Evolutionary conservation across 2,888 invertebrate genomes (phyloP).

Genomic region (Drosophila infuscata): DNA sequence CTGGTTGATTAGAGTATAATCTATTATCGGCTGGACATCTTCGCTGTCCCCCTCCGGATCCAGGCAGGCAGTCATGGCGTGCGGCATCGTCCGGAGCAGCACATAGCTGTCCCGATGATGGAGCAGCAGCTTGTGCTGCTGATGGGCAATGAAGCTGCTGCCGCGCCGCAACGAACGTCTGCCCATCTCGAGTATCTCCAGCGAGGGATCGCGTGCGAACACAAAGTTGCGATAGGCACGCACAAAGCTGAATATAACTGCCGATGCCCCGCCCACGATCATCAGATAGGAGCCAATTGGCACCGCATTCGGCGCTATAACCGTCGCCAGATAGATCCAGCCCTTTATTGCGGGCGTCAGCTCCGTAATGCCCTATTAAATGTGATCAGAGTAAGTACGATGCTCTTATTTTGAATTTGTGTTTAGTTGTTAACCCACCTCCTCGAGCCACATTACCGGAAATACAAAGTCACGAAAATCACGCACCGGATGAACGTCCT

Average conservation of each 20-base stretch:
- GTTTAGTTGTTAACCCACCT: conserved; percentile 87
- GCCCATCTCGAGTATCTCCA: conserved; percentile 92
- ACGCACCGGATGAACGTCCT: conserved; percentile 89
- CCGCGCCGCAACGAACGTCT: conserved; percentile 90
- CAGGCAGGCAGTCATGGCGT: conserved; percentile 64
- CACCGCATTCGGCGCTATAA: conserved; percentile 90
- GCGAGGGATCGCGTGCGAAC: conserved; percentile 88
- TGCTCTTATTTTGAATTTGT: background rate
- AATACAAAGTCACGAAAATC: conserved; percentile 93
- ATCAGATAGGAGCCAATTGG: conserved; percentile 90
- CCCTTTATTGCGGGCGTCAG: conserved; percentile 91
- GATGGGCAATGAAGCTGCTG: conserved; percentile 84
- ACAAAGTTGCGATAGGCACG: conserved; percentile 91
- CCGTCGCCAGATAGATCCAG: conserved; percentile 93
- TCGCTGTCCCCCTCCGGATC: conserved; percentile 66
- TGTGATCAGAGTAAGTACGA: background rate
- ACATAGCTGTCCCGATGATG: conserved; percentile 83
- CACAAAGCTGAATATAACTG: conserved; percentile 89
- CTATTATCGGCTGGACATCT: conserved; percentile 76
- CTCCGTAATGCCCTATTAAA: conserved; percentile 90
- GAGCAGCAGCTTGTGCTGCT: conserved; percentile 82
- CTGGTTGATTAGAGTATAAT: conserved; percentile 36
- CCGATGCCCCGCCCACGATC: conserved; percentile 89
- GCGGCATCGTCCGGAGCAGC: conserved; percentile 76
- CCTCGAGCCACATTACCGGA: conserved; percentile 95